These are phyloP conservation scores for Vollenhovia emeryi DNA, from an alignment of 1,140 invertebrate species.

Conservation along the genomic window DNA sequence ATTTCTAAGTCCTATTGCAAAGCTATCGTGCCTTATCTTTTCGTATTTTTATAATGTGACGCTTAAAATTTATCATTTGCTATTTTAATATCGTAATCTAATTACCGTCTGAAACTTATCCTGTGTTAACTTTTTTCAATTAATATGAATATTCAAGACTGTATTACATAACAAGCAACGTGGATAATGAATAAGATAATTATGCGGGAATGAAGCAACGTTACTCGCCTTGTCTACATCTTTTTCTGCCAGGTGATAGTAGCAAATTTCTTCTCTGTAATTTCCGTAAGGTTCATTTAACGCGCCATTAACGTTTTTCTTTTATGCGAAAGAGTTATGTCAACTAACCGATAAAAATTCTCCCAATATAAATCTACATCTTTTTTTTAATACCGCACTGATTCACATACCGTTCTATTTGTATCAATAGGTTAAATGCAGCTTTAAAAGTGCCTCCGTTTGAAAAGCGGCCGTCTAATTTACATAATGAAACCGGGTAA, in stretches of 20 bases:
- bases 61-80: neutral
- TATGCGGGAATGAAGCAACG: neutral
- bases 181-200: conserved; percentile 23
- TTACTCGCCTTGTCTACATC: neutral
- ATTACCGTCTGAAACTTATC: neutral
- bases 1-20: neutral
- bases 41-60: neutral
- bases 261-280: conserved; percentile 24
- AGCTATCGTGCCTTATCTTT: neutral
- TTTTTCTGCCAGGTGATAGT: neutral
- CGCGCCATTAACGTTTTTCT: conserved; percentile 41
- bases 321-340: neutral
- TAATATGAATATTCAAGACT: neutral
- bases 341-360: neutral
- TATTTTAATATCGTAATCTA: too few relatives aligned
- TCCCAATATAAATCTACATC: conserved; percentile 21
- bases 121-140: neutral
- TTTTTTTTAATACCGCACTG: neutral
- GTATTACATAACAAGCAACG: neutral
- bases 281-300: conserved; percentile 20
- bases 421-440: conserved; percentile 9
- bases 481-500: conserved; percentile 31
- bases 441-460: conserved; percentile 12
- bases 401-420: conserved; percentile 23
- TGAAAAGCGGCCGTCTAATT: conserved; percentile 22